Percentiles rank a stretch among this genome's conserved stretches.
Conservation (phyloP, 1,140 invertebrate genomes). For the Cephus cinctus region DNA sequence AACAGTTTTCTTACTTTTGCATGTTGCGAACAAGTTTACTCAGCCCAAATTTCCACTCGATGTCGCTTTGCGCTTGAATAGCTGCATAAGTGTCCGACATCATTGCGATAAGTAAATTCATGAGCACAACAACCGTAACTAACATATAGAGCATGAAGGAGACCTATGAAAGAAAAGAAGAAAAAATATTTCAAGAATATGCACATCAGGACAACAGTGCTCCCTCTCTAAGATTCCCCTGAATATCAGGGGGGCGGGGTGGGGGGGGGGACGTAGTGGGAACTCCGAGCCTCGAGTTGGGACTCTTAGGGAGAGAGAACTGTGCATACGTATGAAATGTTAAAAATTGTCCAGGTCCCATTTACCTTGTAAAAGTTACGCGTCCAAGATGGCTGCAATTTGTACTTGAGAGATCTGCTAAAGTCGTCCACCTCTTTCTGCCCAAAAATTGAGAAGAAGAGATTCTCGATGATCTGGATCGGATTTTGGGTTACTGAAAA, state of each 20-base stretch:
- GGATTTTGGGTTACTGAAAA: constrained; percentile 84
- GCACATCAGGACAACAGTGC: too few species aligned
- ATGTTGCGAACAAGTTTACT: constrained; percentile 99
- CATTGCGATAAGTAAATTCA: constrained; percentile 99
- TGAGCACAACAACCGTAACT: constrained; percentile 96
- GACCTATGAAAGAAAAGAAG: constrained; percentile 33
- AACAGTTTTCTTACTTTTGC: constrained; percentile 63
- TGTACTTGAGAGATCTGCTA: constrained; percentile 51
- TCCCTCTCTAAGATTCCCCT: too few species aligned
- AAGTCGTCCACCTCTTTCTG: constrained; percentile 86
- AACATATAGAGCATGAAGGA: constrained; percentile 81
- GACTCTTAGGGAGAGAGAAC: too few species aligned
- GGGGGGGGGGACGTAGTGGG: too few species aligned
- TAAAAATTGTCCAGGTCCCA: too few species aligned
- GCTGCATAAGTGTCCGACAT: constrained; percentile 99
- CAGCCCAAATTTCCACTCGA: constrained; percentile 99
- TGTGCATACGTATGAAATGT: constrained; percentile 58
- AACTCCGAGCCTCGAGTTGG: too few species aligned
- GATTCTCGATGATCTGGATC: constrained; percentile 89
- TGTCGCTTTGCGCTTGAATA: constrained; percentile 98
- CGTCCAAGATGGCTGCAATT: constrained; percentile 71
- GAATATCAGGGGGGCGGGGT: too few species aligned
- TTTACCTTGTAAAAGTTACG: constrained; percentile 79
- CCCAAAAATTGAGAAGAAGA: constrained; percentile 99
- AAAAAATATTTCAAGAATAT: background rate